Evolutionary conservation across 2,113 vertebrate species (phyloP).

Genomic region (Dicentrarchus labrax): DNA sequence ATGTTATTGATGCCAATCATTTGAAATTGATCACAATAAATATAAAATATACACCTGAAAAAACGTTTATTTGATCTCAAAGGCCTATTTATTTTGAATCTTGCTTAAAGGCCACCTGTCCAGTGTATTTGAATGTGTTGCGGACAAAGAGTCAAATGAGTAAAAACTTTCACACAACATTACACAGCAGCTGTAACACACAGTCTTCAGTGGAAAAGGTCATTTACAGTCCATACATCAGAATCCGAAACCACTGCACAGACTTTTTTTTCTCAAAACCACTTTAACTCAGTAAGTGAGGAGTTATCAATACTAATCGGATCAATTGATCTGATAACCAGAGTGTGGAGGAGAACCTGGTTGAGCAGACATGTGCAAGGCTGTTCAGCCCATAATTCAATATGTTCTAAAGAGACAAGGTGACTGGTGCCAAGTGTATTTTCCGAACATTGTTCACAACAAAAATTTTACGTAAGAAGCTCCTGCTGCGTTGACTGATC

Average conservation of each 20-base stretch:
- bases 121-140: too few relatives aligned
- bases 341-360: constrained; percentile 8
- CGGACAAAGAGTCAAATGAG: neutral
- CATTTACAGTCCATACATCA: neutral
- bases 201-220: neutral
- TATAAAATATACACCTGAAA: too few relatives aligned
- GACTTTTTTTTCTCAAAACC: neutral
- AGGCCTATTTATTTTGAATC: too few relatives aligned
- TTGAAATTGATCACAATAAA: too few relatives aligned
- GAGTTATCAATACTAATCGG: constrained; percentile 23
- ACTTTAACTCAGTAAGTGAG: neutral
- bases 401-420: neutral
- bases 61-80: too few relatives aligned
- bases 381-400: neutral
- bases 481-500: neutral
- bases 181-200: neutral
- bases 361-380: neutral
- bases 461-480: neutral
- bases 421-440: neutral
- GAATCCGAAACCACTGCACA: neutral
- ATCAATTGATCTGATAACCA: constrained; percentile 7
- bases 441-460: neutral
- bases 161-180: neutral
- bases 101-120: too few relatives aligned
- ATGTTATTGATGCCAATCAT: too few relatives aligned